Base-by-base conservation (phyloP, 2,113 vertebrate species). In the Trochalopteron elliotii region DNA sequence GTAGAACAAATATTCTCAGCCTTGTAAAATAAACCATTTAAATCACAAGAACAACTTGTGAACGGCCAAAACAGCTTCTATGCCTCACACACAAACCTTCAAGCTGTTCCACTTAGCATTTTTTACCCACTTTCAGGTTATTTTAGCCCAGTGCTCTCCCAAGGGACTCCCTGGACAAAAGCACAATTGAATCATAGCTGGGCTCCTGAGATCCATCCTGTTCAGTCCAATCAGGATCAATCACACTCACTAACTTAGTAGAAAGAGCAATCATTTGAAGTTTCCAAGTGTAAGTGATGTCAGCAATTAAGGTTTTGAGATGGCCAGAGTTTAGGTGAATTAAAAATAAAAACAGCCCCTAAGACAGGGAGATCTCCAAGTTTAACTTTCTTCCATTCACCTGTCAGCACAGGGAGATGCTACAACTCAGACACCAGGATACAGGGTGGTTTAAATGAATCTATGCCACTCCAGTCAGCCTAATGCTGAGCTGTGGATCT, bases 401-500 rank as follows among this genome's bases (percentile, higher is more conserved):
- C 74, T 31, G 10, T 17, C 74, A 31, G 18, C 70, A 52, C 17
- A 27, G 1, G 0, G 35, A 44, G 61, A 15, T 55, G 61, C 67
- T 45, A 3, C 24, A 79, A 22, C 69, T 42, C 42, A 57, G 60
- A 33, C 8, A 9, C 5, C 59, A 60, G 91, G 42, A 35, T 2
- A 9, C 5, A 12, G 17, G 20, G 14, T 25, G 44, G 27, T 28
- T 45, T 17, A 9, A 44, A 42, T 10, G 4, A 40, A 33, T 3
- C 35, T 2, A 1, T 16, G 71, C 30, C 33, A 45, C 45, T 24
- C 19, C 11, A 9, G 40, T 5, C 49, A 77, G 57, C 15, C 6
- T 4, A 10, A 1, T 0, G 5, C 74, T 15, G 33, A 56, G 10
- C 60, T 6, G 2, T 3, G 0, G 37, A 5, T 44, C 45, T 1